Conservation (phyloP, 1,140 invertebrate genomes). For the Glomeris maerens region DNA sequence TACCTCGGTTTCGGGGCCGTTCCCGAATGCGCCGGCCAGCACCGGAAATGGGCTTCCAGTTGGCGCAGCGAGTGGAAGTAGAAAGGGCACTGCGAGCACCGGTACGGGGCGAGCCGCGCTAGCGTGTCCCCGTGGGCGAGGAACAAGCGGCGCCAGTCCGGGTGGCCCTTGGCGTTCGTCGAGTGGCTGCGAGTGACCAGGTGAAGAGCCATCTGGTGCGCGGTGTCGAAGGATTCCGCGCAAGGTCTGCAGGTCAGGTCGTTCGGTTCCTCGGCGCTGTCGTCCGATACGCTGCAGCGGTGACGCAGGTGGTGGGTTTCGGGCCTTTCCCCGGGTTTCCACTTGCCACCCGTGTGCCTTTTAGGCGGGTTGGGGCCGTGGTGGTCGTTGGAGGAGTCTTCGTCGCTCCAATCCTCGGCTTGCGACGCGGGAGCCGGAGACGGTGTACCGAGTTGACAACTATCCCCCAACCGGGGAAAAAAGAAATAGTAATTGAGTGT, state of each 20-base stretch:
- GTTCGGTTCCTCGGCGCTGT: neutral
- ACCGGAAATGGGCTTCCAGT: conserved; percentile 62
- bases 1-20: conserved; percentile 28
- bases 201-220: conserved; percentile 25
- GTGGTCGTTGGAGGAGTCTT: too few relatives aligned
- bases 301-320: conserved; percentile 23
- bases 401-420: conserved; percentile 24
- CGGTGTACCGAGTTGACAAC: too few relatives aligned
- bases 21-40: conserved; percentile 36
- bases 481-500: too few relatives aligned
- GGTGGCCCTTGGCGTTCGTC: conserved; percentile 22
- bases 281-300: conserved; percentile 18
- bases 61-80: too few relatives aligned
- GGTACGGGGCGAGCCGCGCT: conserved; percentile 62
- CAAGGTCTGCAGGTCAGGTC: conserved; percentile 28
- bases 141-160: conserved; percentile 36
- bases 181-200: conserved; percentile 24
- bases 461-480: too few relatives aligned
- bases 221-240: conserved; percentile 23
- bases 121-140: conserved; percentile 59
- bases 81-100: conserved; percentile 65
- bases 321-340: conserved; percentile 41
- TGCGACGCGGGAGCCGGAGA: conserved; percentile 8
- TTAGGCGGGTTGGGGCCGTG: conserved; percentile 37
- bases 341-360: conserved; percentile 55